A percentile compares a stretch with the other conserved stretches of the same genome.
Conservation (phyloP, 2,113 vertebrate species). For the Ceyx margarethae region DNA sequence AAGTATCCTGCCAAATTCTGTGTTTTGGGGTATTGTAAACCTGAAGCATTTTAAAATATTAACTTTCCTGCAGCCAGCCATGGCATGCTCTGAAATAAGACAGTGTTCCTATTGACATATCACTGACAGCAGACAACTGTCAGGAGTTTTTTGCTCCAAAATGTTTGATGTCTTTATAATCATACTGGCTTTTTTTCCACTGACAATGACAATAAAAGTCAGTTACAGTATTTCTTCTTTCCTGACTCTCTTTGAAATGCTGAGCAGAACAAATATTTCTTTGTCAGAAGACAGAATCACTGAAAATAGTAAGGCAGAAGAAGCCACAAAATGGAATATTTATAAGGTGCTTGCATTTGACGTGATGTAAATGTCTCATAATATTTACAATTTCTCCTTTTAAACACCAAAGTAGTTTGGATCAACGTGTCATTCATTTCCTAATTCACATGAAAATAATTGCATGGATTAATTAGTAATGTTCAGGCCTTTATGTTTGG, state of each 20-base stretch:
- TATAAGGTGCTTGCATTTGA: neutral
- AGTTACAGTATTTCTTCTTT: neutral
- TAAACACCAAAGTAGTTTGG: neutral
- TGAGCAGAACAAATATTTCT: slow-evolving; percentile 27
- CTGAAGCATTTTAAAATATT: neutral
- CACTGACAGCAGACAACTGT: neutral
- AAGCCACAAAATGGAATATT: slow-evolving; percentile 3
- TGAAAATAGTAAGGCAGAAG: neutral
- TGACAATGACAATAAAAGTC: slow-evolving; percentile 12
- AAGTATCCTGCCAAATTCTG: neutral
- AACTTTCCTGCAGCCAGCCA: neutral
- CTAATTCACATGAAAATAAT: neutral
- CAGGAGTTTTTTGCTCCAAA: neutral
- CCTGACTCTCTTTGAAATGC: neutral
- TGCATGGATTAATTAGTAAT: neutral
- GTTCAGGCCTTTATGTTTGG: neutral
- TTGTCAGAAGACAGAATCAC: neutral
- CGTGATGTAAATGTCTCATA: neutral
- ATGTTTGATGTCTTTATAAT: neutral
- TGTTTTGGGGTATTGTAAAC: neutral
- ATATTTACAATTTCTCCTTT: neutral
- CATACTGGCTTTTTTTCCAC: neutral
- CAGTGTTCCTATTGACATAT: neutral
- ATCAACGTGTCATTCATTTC: neutral
- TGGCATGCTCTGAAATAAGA: neutral